These are phyloP conservation scores for Manduca sexta DNA, from an alignment of 1,140 invertebrate species.

Conservation along the genomic window DNA sequence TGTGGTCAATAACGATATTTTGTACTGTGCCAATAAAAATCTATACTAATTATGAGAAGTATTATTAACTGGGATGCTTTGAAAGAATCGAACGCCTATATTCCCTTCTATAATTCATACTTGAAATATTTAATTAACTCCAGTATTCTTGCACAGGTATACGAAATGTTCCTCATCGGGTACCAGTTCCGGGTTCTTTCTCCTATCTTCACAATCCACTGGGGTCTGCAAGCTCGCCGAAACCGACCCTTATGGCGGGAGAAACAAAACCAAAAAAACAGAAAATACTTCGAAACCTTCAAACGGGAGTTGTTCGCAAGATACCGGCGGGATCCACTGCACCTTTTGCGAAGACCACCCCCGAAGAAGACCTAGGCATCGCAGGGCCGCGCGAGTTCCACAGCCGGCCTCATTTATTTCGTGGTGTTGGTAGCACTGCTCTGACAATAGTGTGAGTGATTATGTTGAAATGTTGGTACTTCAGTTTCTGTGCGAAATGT, in stretches of 20 bases:
- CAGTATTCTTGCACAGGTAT: slow-evolving; percentile 78
- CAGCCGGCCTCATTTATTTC: slow-evolving; percentile 42
- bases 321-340: slow-evolving; percentile 81
- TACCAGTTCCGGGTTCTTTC: slow-evolving; percentile 92
- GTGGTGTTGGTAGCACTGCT: slow-evolving; percentile 11
- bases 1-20: too few species aligned
- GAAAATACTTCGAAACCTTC: slow-evolving; percentile 87
- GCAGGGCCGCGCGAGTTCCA: slow-evolving; percentile 46
- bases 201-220: slow-evolving; percentile 92
- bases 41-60: too few species aligned
- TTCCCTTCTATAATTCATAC: too few species aligned
- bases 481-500: not conserved
- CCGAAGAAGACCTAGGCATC: slow-evolving; percentile 62
- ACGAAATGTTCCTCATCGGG: slow-evolving; percentile 94
- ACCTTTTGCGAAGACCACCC: slow-evolving; percentile 71
- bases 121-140: not conserved
- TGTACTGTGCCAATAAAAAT: too few species aligned
- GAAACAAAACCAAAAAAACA: slow-evolving; percentile 87
- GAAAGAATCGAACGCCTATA: too few species aligned
- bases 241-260: slow-evolving; percentile 87
- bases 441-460: slow-evolving; percentile 10
- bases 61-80: too few species aligned
- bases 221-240: slow-evolving; percentile 87
- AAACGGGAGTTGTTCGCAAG: slow-evolving; percentile 87
- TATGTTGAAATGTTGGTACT: not conserved